Evolutionary conservation across 2,113 vertebrate genomes (phyloP).

Genomic region (Neodon shergylaensis): DNA sequence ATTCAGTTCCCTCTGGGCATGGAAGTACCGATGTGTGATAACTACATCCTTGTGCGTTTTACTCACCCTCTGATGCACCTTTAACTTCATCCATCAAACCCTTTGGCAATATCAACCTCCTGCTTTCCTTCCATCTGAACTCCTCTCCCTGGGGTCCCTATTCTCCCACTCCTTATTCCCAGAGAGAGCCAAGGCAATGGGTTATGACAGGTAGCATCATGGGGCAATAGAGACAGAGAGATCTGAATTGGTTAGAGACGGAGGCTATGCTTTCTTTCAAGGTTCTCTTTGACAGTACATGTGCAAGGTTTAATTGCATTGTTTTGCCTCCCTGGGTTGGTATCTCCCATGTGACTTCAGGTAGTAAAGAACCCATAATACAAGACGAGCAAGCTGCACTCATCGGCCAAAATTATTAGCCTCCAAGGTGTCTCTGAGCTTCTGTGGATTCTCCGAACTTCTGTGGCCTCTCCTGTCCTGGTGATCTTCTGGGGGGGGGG

Average conservation of each 20-base stretch:
- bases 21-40: background rate
- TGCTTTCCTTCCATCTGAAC: background rate
- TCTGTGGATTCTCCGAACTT: background rate
- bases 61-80: background rate
- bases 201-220: fast-evolving
- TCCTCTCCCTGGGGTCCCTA: background rate
- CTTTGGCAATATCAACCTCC: background rate
- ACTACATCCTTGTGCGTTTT: background rate
- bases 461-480: background rate
- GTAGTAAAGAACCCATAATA: background rate
- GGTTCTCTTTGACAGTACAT: background rate
- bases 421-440: background rate
- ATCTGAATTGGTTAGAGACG: fast-evolving
- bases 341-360: background rate
- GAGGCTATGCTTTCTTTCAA: background rate
- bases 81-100: background rate
- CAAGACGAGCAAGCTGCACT: background rate
- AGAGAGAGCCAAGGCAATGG: background rate
- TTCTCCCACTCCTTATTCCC: background rate
- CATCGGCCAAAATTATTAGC: background rate
- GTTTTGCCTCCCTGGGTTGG: background rate
- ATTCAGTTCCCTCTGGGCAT: background rate
- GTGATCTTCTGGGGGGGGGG: background rate
- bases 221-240: background rate
- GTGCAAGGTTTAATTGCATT: background rate